Conservation (phyloP, 2,113 vertebrate species). For the Nycticryphes semicollaris region DNA sequence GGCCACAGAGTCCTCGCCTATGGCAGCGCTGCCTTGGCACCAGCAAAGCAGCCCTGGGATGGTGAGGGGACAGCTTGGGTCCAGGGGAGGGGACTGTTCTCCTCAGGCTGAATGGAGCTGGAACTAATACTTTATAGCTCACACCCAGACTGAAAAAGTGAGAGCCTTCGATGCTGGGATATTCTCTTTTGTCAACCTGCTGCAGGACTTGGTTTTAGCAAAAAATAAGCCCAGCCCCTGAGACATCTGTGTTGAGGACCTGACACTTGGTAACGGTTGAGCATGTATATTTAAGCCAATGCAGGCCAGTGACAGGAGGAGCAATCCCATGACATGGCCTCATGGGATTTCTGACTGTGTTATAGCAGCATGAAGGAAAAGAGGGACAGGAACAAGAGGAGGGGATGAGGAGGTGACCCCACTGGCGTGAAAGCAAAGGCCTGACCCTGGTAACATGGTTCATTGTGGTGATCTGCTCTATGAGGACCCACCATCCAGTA, state of each 20-base stretch:
- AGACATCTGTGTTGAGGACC: not conserved
- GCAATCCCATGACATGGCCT: not conserved
- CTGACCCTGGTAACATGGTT: accelerated
- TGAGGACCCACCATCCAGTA: not conserved
- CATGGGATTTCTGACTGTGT: not conserved
- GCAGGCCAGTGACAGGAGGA: not conserved
- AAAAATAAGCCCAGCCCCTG: not conserved
- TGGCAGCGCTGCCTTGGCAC: not conserved
- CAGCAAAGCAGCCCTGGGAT: accelerated
- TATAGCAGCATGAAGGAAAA: not conserved
- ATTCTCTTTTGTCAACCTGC: not conserved
- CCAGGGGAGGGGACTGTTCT: not conserved
- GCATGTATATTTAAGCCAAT: not conserved
- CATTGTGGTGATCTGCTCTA: not conserved
- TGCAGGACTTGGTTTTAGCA: not conserved
- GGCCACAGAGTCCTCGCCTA: accelerated
- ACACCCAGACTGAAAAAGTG: not conserved
- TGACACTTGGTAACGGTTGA: not conserved
- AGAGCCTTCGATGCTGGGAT: not conserved
- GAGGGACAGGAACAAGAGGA: not conserved
- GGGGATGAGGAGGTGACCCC: not conserved
- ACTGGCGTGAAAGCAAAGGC: not conserved
- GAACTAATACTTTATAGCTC: not conserved
- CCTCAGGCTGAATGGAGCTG: not conserved
- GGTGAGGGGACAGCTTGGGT: not conserved